Base-by-base conservation (phyloP, 2,888 invertebrate species). In the Tortricodes alternella region DNA sequence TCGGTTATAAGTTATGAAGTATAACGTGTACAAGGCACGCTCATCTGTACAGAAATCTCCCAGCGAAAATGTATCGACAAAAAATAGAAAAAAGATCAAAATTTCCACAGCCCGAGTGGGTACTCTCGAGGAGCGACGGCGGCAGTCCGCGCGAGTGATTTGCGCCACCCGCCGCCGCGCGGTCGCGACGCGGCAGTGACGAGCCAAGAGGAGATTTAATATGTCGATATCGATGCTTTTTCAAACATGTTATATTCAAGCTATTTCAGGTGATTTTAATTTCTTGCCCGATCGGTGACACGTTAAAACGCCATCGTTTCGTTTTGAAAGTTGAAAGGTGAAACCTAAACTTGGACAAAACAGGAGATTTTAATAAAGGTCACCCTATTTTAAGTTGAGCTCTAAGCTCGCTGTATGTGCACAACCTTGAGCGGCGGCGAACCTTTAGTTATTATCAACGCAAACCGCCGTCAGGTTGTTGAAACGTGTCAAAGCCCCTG, bases 131-230 rank as follows among this genome's bases (percentile, higher is more conserved):
- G 87, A 89, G 48, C 35, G 27, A 23, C 49, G 48, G 80, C 85
- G 88, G 89, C 85, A 86, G 88, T 89, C 78, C 88, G 85, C 89
- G 89, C 89, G 89, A 88, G 81, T 89, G 89, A 89, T 86, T 88
- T 83, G 89, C 85, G 78, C 89, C 89, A 83, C 89, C 89, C 87
- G 79, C 75, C 74, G 77, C 70, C 74, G 75, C 82, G 83, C 75
- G 85, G 83, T 82, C 87, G 88, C 88, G 86, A 78, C 82, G 73
- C 82, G 73, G 68, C 80, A 83, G 85, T 69, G 87, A 72, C 73
- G 85, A 61, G 59, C 56, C 60, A 29, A 23, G 24, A 41, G 48
- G 27, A 65, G 41, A 35, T 46, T 51, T 35, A 59, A 62, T 63
- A 46, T 61, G 58, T 76, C 77, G 76, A 76, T 70, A 74, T 81